Percentiles rank a stretch among this genome's conserved stretches.
phyloP scores from a whole-genome alignment of 2,797 vertebrate species.

The Apodemus agrarius region DNA sequence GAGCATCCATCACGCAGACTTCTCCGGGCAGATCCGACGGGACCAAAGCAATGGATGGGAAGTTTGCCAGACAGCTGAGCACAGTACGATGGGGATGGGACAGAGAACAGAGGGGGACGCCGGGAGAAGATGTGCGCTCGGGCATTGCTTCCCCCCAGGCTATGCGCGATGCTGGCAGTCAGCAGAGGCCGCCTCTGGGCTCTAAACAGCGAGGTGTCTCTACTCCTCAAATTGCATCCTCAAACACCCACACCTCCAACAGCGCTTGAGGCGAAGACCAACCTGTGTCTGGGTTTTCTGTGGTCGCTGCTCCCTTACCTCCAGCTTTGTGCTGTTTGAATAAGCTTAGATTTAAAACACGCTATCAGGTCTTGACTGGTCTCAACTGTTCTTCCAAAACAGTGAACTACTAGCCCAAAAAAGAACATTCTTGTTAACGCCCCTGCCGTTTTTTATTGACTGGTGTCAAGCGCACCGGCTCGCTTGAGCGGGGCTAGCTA shows the following conservation, averaged over 20 bases:
- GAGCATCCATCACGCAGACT: not conserved
- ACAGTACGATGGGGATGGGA: not conserved
- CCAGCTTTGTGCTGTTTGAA: not conserved
- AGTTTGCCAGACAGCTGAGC: not conserved
- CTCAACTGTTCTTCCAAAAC: not conserved
- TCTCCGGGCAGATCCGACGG: not conserved
- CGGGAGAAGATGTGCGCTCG: rapidly evolving
- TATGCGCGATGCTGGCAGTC: not conserved
- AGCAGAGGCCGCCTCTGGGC: not conserved
- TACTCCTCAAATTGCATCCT: not conserved
- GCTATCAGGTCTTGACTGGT: not conserved
- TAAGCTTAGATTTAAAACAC: not conserved
- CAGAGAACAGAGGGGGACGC: not conserved
- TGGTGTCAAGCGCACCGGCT: not conserved
- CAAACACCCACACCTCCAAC: not conserved
- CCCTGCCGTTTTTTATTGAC: not conserved
- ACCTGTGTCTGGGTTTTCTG: not conserved
- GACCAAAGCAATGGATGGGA: not conserved
- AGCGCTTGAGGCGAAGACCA: not conserved
- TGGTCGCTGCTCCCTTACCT: not conserved
- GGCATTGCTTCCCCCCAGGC: not conserved
- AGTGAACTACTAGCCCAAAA: not conserved
- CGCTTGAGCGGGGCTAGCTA: not conserved
- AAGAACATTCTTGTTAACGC: not conserved
- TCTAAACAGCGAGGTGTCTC: not conserved